phyloP scores from a whole-genome alignment of 2,797 vertebrate genomes.

The Borostomias antarcticus region DNA sequence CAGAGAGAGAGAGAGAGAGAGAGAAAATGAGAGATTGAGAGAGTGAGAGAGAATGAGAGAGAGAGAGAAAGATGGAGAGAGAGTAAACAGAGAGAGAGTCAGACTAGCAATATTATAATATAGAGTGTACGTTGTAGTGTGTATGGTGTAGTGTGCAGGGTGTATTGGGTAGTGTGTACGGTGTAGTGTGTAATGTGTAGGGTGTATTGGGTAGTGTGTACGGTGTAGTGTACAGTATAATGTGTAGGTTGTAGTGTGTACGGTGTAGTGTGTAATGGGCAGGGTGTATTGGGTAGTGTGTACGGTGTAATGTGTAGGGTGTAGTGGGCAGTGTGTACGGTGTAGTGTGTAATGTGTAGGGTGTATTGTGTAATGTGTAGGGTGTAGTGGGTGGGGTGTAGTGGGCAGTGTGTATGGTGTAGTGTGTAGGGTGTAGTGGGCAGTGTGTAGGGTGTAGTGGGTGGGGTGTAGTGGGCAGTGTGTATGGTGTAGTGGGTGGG shows the following conservation, averaged over 20 bases:
- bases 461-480: slow-evolving; percentile 28
- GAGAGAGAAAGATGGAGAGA: not conserved
- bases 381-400: not conserved
- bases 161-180: too few relatives aligned
- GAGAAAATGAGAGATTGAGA: slow-evolving; percentile 9
- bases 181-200: too few relatives aligned
- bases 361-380: slow-evolving; percentile 5
- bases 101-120: not conserved
- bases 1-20: not conserved
- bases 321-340: slow-evolving; percentile 36
- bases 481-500: slow-evolving; percentile 56
- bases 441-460: not conserved
- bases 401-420: not conserved
- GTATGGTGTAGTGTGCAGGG: not conserved
- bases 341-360: slow-evolving; percentile 28
- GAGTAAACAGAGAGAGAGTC: not conserved
- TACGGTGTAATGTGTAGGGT: slow-evolving; percentile 37
- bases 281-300: slow-evolving; percentile 38
- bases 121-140: not conserved
- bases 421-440: slow-evolving; percentile 6
- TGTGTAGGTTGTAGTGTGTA: slow-evolving; percentile 21
- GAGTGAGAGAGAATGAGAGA: slow-evolving; percentile 8
- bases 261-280: slow-evolving; percentile 29
- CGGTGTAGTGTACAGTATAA: not conserved
- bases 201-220: too few relatives aligned